Percentiles rank a stretch among this genome's conserved stretches.
Conservation (phyloP, 1,140 invertebrate species). For the Anastrepha obliqua region DNA sequence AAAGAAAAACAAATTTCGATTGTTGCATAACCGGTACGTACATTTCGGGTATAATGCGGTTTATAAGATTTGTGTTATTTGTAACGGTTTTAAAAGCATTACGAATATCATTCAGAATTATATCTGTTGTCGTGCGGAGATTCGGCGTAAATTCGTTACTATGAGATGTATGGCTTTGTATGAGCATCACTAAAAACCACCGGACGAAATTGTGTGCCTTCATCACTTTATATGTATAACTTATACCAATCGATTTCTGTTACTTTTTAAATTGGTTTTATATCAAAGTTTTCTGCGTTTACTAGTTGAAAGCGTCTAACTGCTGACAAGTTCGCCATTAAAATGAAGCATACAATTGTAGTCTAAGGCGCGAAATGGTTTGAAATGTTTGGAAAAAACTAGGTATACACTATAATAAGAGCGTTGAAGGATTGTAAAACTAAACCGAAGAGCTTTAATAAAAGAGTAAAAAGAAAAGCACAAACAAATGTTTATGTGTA, state of each 20-base stretch:
- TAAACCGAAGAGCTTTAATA: background rate
- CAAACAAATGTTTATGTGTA: background rate
- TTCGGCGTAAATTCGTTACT: background rate
- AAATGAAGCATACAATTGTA: background rate
- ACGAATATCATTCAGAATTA: slow-evolving; percentile 64
- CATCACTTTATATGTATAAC: background rate
- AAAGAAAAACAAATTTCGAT: slow-evolving; percentile 65
- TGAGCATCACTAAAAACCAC: background rate
- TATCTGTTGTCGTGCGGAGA: background rate
- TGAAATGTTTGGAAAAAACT: background rate
- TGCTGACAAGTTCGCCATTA: slow-evolving; percentile 8
- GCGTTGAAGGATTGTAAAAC: slow-evolving; percentile 3
- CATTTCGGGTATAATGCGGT: slow-evolving; percentile 69
- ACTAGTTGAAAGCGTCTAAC: background rate
- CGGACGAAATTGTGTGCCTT: background rate
- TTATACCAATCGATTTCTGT: background rate
- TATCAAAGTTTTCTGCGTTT: background rate
- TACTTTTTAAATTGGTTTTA: too few species aligned
- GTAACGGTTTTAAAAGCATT: slow-evolving; percentile 67
- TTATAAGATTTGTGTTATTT: slow-evolving; percentile 66
- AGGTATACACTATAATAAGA: background rate
- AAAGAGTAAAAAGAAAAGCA: background rate
- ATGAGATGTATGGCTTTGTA: background rate
- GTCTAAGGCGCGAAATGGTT: background rate
- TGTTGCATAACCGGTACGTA: slow-evolving; percentile 63